Conservation (phyloP, 2,113 vertebrate species). For the Opisthocomus hoazin region DNA sequence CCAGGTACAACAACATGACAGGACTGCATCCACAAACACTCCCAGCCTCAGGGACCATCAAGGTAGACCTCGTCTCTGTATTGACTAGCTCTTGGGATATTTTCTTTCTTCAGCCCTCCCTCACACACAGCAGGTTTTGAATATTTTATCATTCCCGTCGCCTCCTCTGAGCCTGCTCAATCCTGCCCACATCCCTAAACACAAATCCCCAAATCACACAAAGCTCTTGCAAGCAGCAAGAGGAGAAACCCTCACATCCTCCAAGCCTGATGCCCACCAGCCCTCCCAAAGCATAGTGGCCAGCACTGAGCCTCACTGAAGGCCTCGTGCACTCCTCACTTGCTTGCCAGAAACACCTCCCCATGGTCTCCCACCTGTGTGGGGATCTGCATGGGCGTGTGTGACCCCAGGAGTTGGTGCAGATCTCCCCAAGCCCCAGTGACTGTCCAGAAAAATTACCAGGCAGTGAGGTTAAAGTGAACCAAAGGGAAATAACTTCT, state of each 20-base stretch:
- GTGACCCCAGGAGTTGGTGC: not conserved
- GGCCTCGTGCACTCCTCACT: not conserved
- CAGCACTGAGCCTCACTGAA: accelerated
- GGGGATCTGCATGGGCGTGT: not conserved
- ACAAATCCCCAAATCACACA: not conserved
- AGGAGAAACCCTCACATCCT: not conserved
- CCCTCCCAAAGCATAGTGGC: not conserved
- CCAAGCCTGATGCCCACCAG: not conserved
- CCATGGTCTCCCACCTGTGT: not conserved
- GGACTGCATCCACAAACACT: not conserved
- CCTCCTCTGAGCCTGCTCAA: not conserved
- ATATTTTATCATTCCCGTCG: not conserved
- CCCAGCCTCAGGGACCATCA: not conserved
- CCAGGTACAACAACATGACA: not conserved
- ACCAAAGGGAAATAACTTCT: not conserved
- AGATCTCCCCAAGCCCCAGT: not conserved
- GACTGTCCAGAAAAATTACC: not conserved
- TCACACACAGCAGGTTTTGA: not conserved
- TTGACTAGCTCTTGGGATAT: not conserved
- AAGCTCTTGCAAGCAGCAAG: not conserved
- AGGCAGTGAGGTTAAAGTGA: not conserved
- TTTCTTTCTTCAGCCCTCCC: not conserved
- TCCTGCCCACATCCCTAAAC: not conserved
- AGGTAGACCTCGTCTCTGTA: not conserved
- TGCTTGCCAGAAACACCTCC: not conserved